Evolutionary conservation across 1,140 invertebrate species (phyloP), one percentile per base, ranked within the genome.

Genomic region (Euura saliciscinereae): DNA sequence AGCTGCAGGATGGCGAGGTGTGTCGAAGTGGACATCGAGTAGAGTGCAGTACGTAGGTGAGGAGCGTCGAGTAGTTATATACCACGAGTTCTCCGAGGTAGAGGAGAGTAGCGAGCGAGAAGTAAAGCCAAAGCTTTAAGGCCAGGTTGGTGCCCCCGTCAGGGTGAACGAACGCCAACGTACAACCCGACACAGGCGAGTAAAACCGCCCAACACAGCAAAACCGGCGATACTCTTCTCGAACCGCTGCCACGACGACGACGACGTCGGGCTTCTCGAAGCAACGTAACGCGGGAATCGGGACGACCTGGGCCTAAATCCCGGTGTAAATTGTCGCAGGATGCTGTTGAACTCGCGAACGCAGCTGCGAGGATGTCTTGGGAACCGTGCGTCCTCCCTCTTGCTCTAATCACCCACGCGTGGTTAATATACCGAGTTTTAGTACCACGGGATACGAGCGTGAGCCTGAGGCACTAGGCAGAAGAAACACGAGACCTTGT

Each of bases 131-230:
- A 87, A 28, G 28, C 28, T 28, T 28, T 28, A 28, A 28, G 85
- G 84, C 83, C 85, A 87, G 86, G 86, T 87, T 87, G 86, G 85
- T 87, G 86, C 86, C 86, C 86, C 84, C 85, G 84, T 78, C 83
- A 87, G 84, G 86, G 86, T 87, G 86, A 87, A 87, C 84, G 85
- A 87, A 87, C 86, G 85, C 83, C 79, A 86, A 80, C 78, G 78
- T 81, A 81, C 78, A 80, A 59, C 51, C 28, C 51, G 51, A n/a
- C 51, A n/a, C 28, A 28, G 28, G 28, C 51, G 51, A 59, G 51
- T 59, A 59, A 28, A 28, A 59, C 51, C 51, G 51, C 51, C 51
- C 13, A 59, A 59, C 51, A 59, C 51, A 59, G 51, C 51, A 59
- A 59, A 59, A n/a, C 51, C 51, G 51, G 13, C 51, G 51, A 8